Evolutionary conservation across 2,888 invertebrate species (phyloP).

Genomic region (Melanargia galathea): DNA sequence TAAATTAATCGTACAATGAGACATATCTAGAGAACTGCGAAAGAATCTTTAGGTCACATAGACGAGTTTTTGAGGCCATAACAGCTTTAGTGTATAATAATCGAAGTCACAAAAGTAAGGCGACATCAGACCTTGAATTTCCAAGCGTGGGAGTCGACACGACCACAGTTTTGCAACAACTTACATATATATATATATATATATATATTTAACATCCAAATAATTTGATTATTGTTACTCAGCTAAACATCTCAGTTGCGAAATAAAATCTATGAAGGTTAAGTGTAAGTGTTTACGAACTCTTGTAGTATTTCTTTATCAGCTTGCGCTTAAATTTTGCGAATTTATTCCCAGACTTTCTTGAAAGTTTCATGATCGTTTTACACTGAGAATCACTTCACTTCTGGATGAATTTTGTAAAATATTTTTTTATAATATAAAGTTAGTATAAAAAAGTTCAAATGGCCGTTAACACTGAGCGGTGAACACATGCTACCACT

Average conservation of each 20-base stretch:
- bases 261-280: conserved; percentile 6
- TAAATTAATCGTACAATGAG: conserved; percentile 5
- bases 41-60: conserved; percentile 3
- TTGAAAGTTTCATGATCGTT: conserved; percentile 63
- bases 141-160: conserved; percentile 55
- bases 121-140: conserved; percentile 60
- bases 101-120: conserved; percentile 48
- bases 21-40: conserved; percentile 11
- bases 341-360: conserved; percentile 64
- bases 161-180: conserved; percentile 55
- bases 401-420: background rate
- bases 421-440: background rate
- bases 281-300: conserved; percentile 47
- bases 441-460: conserved; percentile 32
- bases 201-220: conserved; percentile 7
- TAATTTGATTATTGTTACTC: conserved; percentile 14
- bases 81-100: too few species aligned
- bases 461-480: conserved; percentile 35
- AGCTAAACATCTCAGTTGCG: background rate
- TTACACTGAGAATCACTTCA: conserved; percentile 34
- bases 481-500: conserved; percentile 43
- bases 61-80: background rate
- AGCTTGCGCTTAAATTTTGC: conserved; percentile 71
- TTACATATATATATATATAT: conserved; percentile 26
- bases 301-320: conserved; percentile 69